Percentiles rank a stretch among this genome's conserved stretches.
Conservation (phyloP, 2,113 vertebrate species). For the Phylloscopus trochilus region DNA sequence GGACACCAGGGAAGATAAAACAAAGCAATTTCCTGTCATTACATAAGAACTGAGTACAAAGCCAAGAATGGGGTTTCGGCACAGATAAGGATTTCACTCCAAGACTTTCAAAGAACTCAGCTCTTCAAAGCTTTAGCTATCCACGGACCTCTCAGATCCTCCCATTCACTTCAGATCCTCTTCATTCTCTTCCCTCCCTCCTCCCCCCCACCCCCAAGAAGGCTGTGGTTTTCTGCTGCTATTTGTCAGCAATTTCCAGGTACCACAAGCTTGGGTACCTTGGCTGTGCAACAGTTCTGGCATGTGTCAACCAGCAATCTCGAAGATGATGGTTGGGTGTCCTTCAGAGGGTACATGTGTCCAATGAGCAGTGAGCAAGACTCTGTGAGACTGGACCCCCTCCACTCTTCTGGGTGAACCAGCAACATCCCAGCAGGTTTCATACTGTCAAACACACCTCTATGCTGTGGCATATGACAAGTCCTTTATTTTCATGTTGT, state of each 20-base stretch:
- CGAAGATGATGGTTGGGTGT: background rate
- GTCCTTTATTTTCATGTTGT: background rate
- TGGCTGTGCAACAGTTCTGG: background rate
- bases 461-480: background rate
- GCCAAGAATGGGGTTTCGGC: background rate
- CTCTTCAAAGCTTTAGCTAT: background rate
- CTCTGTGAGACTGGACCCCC: background rate
- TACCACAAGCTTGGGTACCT: background rate
- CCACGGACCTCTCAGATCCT: background rate
- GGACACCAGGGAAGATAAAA: background rate
- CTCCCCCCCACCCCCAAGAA: fast-evolving
- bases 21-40: background rate
- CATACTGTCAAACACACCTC: background rate
- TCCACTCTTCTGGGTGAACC: background rate
- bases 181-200: background rate
- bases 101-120: slow-evolving; percentile 11
- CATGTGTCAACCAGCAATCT: background rate
- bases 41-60: slow-evolving; percentile 14
- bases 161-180: background rate
- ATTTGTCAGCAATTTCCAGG: background rate
- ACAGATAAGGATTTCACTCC: background rate
- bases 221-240: background rate
- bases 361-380: background rate
- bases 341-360: background rate
- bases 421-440: background rate